Evolutionary conservation across 2,888 invertebrate species (phyloP), one percentile per base, ranked within the genome.

Genomic region (Hirtodrosophila trivittata): DNA sequence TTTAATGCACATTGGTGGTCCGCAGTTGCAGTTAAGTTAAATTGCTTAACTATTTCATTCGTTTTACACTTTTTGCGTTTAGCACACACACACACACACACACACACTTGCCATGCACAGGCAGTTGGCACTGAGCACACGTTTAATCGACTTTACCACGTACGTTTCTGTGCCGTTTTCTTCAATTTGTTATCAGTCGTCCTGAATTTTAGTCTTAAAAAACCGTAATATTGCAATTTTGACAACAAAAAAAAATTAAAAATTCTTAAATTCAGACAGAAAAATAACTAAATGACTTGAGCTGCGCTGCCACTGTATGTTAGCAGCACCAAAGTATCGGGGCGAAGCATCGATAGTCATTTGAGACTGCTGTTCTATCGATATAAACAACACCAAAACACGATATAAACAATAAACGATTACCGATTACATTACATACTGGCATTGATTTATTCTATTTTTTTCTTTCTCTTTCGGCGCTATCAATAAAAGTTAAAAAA

Each of bases 21-120:
- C 37, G 35, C 39, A 50, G 32, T 59, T 58, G 59, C 45, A 64
- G 50, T 67, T 66, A 49, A 50, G 45, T 55, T 65, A 46, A 69
- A 64, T 63, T 75, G 66, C 72, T 71, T 66, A 70, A 82, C 63
- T 77, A 77, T 77, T 77, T 66, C 60, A 74, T 60, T 66, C 83
- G 71, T 71, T 85, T 55, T 75, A 63, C 74, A 83, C 66, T 84
- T 86, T 84, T 85, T 87, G 84, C 86, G 84, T 86, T 75, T 67
- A 70, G 85, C 78, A n/a, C n/a, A n/a, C n/a, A n/a, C n/a, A n/a
- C 57, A 56, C 57, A 55, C 66, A 42, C 50, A 51, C 59, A 66
- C 54, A 55, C 56, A 39, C 41, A 60, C 54, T 47, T 38, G 42
- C 66, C 35, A 64, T 51, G 41, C 49, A 66, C 45, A 47, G 68